Evolutionary conservation across 53 echinoderm and acorn worm species (phyloP).

Genomic region (Arbacia lixula): DNA sequence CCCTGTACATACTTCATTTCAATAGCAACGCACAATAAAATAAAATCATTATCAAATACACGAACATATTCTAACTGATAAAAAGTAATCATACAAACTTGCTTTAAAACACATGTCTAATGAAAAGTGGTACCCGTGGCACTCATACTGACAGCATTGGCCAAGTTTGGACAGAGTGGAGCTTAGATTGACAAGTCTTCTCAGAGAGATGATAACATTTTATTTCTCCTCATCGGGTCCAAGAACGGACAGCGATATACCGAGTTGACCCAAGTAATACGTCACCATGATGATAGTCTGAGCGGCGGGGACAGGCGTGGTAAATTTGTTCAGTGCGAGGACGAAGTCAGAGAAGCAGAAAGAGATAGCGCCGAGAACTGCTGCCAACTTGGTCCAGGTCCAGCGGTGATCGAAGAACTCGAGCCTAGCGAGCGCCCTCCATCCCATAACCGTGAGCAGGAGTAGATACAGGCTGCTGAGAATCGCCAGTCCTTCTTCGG

Average conservation of each 20-base stretch:
- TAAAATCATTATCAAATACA: too few species aligned
- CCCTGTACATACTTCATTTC: too few species aligned
- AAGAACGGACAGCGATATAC: conserved; percentile 88
- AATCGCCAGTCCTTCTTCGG: conserved; percentile 65
- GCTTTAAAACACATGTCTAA: too few species aligned
- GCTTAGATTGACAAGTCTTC: too few species aligned
- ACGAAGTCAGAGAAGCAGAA: conserved; percentile 89
- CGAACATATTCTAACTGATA: too few species aligned
- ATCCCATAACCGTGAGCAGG: conserved; percentile 80
- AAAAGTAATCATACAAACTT: too few species aligned
- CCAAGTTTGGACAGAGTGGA: too few species aligned
- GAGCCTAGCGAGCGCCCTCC: conserved; percentile 81
- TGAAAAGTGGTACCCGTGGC: too few species aligned
- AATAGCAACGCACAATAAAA: too few species aligned
- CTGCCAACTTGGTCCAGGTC: conserved; percentile 81
- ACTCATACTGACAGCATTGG: too few species aligned
- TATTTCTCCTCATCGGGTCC: background rate
- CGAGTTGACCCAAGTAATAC: conserved; percentile 92
- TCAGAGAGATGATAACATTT: too few species aligned
- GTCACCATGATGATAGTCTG: conserved; percentile 88
- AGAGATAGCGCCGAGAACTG: conserved; percentile 76
- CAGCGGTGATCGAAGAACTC: conserved; percentile 57
- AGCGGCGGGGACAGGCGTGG: conserved; percentile 67
- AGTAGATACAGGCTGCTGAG: conserved; percentile 70
- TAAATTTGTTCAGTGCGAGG: conserved; percentile 82